Percentiles rank a stretch among this genome's conserved stretches.
phyloP scores from a whole-genome alignment of 2,888 invertebrate species.

The Drosophila greeni region DNA sequence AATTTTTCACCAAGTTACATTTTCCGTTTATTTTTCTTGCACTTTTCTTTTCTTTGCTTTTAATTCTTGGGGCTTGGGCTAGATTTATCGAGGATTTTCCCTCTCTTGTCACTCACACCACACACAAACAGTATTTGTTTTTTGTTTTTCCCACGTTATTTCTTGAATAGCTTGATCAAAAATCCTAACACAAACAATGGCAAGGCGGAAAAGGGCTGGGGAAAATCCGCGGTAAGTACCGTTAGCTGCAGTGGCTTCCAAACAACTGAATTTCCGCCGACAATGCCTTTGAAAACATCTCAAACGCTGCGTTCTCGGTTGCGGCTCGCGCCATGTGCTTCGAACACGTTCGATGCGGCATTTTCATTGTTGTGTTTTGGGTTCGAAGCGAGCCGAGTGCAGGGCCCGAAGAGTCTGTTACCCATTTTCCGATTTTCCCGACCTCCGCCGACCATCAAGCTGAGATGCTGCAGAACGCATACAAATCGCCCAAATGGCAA shows the following conservation, averaged over 20 bases:
- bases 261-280: conserved; percentile 60
- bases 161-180: conserved; percentile 10
- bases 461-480: conserved; percentile 42
- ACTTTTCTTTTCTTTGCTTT: conserved; percentile 18
- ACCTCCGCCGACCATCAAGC: conserved; percentile 13
- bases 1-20: conserved; percentile 4
- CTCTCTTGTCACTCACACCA: conserved; percentile 36
- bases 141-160: conserved; percentile 38
- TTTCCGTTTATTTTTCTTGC: conserved; percentile 25
- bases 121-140: conserved; percentile 29
- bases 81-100: conserved; percentile 42
- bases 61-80: conserved; percentile 32
- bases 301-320: conserved; percentile 27
- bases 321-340: conserved; percentile 54
- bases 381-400: conserved; percentile 44
- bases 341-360: conserved; percentile 56
- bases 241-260: conserved; percentile 65
- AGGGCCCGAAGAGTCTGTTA: conserved; percentile 17
- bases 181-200: conserved; percentile 18
- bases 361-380: conserved; percentile 66
- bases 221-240: conserved; percentile 55
- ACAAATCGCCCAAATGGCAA: conserved; percentile 41
- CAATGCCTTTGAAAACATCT: conserved; percentile 30
- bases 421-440: conserved; percentile 12
- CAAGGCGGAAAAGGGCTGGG: background rate